phyloP scores from a whole-genome alignment of 2,113 vertebrate species.

The Dipodomys stephensi region DNA sequence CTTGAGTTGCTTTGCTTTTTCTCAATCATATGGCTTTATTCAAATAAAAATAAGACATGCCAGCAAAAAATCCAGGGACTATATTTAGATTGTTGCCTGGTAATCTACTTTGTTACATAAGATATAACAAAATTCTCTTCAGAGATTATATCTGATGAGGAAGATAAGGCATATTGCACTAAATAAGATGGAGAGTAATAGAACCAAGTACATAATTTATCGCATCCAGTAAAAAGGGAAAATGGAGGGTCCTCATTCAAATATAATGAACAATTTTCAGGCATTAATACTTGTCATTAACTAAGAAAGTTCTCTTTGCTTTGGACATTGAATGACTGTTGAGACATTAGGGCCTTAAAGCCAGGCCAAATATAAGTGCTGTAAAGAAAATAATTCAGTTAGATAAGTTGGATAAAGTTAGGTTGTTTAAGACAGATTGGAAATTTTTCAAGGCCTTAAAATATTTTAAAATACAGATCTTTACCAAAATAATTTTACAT shows the following conservation, averaged over 20 bases:
- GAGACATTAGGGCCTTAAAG: neutral
- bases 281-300: neutral
- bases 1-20: neutral
- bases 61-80: neutral
- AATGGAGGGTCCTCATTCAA: neutral
- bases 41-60: neutral
- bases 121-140: neutral
- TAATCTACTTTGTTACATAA: neutral
- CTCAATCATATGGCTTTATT: conserved; percentile 27
- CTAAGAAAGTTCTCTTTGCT: neutral
- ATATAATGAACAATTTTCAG: conserved; percentile 26
- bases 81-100: neutral
- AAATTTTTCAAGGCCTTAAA: conserved; percentile 45
- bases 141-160: neutral
- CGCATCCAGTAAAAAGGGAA: neutral
- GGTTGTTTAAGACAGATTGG: neutral
- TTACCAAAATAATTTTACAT: neutral
- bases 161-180: neutral
- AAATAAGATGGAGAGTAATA: neutral
- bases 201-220: neutral
- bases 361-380: neutral
- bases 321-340: neutral
- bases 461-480: conserved; percentile 36
- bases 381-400: neutral
- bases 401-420: neutral